phyloP scores from a whole-genome alignment of 2,797 vertebrate species.

The Sebastes ruberrimus region DNA sequence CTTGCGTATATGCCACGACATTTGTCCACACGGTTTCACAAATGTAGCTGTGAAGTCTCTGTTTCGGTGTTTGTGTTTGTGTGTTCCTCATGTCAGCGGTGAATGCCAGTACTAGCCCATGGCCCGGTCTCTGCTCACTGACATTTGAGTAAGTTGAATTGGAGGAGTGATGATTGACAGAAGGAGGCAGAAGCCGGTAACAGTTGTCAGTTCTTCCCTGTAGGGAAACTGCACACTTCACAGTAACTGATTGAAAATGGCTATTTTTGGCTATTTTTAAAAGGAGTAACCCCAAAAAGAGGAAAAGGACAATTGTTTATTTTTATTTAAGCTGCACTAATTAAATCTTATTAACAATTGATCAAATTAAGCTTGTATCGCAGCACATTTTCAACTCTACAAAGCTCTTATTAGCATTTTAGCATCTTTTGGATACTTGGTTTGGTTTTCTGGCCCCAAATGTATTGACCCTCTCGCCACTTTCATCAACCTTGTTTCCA shows the following conservation, averaged over 20 bases:
- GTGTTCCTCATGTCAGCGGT: slow-evolving; percentile 20
- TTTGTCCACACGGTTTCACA: slow-evolving; percentile 18
- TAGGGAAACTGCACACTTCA: slow-evolving; percentile 14
- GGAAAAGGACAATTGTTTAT: too few relatives aligned
- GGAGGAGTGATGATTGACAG: slow-evolving; percentile 53
- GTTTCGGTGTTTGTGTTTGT: background rate
- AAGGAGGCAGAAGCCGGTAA: slow-evolving; percentile 19
- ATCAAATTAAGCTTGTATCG: too few relatives aligned
- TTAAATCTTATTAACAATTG: background rate
- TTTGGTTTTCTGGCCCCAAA: too few relatives aligned
- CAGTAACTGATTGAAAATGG: background rate
- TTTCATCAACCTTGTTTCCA: too few relatives aligned
- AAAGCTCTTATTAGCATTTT: too few relatives aligned
- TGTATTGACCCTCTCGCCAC: too few relatives aligned
- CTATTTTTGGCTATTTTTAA: background rate
- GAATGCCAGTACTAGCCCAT: slow-evolving; percentile 63
- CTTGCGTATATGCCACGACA: slow-evolving; percentile 11
- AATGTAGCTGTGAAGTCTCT: background rate
- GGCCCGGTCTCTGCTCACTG: slow-evolving; percentile 58
- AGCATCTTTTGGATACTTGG: too few relatives aligned
- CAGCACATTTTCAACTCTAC: too few relatives aligned
- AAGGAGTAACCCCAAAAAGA: background rate
- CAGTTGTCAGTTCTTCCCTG: slow-evolving; percentile 19
- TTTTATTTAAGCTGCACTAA: background rate
- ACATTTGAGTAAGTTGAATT: slow-evolving; percentile 62